Evolutionary conservation across 2,113 vertebrate genomes (phyloP).

Genomic region (Catharus fuscescens): DNA sequence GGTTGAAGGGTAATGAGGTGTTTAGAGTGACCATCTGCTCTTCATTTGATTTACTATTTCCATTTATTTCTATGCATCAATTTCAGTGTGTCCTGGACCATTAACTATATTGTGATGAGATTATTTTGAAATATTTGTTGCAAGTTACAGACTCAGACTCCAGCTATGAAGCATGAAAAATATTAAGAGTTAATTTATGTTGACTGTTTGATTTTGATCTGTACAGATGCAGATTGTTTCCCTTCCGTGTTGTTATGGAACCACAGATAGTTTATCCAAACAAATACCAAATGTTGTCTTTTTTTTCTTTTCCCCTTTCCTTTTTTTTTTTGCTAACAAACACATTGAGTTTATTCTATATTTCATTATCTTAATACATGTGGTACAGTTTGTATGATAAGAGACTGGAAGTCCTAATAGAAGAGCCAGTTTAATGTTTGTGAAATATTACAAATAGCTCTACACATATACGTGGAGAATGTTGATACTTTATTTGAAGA

Average conservation of each 20-base stretch:
- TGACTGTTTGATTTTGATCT: neutral
- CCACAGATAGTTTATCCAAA: slow-evolving; percentile 14
- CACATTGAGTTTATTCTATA: neutral
- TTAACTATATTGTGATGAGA: slow-evolving; percentile 19
- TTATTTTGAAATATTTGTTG: slow-evolving; percentile 28
- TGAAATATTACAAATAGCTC: neutral
- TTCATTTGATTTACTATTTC: slow-evolving; percentile 48
- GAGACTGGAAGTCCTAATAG: neutral
- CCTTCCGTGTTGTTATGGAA: slow-evolving; percentile 11
- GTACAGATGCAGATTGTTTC: neutral
- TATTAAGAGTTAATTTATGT: neutral
- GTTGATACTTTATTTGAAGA: neutral
- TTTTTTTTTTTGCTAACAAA: neutral
- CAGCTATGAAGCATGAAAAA: neutral
- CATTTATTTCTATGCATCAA: neutral
- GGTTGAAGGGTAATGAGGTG: slow-evolving; percentile 14
- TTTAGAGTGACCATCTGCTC: slow-evolving; percentile 51
- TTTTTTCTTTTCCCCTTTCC: no score
- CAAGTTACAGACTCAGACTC: neutral
- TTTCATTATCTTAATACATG: neutral
- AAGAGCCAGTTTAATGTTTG: neutral
- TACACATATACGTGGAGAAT: neutral
- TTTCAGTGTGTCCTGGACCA: slow-evolving; percentile 20
- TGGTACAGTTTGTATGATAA: neutral
- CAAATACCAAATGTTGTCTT: neutral